A percentile compares a stretch with the other conserved stretches of the same genome.
Conservation (phyloP, 2,888 invertebrate species). For the Dolichomitus sp. region DNA sequence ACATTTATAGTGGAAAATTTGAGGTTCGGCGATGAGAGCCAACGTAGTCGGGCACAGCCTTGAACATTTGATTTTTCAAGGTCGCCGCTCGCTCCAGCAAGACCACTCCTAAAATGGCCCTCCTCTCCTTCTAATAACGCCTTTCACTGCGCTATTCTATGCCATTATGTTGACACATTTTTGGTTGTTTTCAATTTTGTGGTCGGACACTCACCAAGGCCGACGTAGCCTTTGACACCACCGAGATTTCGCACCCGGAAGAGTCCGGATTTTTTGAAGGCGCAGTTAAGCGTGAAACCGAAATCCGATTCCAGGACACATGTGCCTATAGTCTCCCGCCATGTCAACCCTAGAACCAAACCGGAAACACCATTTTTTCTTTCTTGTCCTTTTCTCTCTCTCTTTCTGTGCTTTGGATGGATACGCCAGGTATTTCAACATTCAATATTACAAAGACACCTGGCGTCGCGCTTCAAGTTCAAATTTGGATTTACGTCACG, state of each 20-base stretch:
- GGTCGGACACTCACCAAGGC: constrained; percentile 91
- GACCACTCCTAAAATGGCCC: constrained; percentile 9
- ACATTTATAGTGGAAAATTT: neutral
- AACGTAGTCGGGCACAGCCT: constrained; percentile 12
- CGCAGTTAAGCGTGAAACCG: constrained; percentile 96
- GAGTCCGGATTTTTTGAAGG: constrained; percentile 96
- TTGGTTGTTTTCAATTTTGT: constrained; percentile 31
- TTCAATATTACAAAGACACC: constrained; percentile 36
- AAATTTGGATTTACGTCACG: constrained; percentile 17
- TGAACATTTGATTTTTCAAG: constrained; percentile 56
- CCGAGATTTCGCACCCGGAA: constrained; percentile 97
- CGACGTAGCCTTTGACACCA: constrained; percentile 96
- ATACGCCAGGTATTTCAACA: constrained; percentile 14
- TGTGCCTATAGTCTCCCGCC: constrained; percentile 90
- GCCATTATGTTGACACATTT: neutral
- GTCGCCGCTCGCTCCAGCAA: constrained; percentile 30
- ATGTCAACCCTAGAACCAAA: constrained; percentile 88
- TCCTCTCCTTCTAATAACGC: neutral
- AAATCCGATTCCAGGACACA: constrained; percentile 96
- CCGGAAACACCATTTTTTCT: constrained; percentile 67
- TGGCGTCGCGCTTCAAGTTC: constrained; percentile 27
- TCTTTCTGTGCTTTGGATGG: constrained; percentile 32
- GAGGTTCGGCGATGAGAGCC: neutral
- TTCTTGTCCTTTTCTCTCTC: constrained; percentile 43
- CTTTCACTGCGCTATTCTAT: constrained; percentile 15